A percentile compares a stretch with the other conserved stretches of the same genome.
Conservation (phyloP, 2,888 invertebrate species). For the Mycalesis mineus region DNA sequence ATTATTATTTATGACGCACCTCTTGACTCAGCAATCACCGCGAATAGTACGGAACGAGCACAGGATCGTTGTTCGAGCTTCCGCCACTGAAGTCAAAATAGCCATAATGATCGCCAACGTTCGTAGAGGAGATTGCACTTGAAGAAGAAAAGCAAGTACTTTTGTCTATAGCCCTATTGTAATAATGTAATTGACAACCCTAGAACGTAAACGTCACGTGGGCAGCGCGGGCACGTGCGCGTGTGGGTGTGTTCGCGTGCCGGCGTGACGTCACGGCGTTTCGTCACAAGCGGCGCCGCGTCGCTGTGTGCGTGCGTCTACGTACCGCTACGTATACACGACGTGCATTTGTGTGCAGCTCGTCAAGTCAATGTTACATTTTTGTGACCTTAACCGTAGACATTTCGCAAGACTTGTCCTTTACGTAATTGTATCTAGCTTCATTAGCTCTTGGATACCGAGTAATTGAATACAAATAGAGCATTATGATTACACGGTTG, state of each 20-base stretch:
- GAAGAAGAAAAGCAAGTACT: too few species aligned
- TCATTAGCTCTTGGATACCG: slow-evolving; percentile 11
- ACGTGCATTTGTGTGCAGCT: slow-evolving; percentile 33
- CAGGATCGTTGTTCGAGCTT: too few species aligned
- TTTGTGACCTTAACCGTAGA: slow-evolving; percentile 75
- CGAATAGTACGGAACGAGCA: too few species aligned
- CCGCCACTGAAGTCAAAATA: too few species aligned
- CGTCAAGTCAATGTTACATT: slow-evolving; percentile 72
- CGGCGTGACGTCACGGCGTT: slow-evolving; percentile 66
- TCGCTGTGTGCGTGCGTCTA: slow-evolving; percentile 43
- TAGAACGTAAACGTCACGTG: slow-evolving; percentile 52
- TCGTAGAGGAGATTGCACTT: too few species aligned
- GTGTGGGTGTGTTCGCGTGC: slow-evolving; percentile 74
- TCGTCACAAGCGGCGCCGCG: slow-evolving; percentile 41
- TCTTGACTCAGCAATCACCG: too few species aligned
- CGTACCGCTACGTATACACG: slow-evolving; percentile 39
- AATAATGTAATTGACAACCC: neutral
- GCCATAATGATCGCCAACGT: too few species aligned
- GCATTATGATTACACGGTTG: neutral
- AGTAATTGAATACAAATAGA: slow-evolving; percentile 3
- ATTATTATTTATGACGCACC: too few species aligned
- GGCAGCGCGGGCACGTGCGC: slow-evolving; percentile 46
- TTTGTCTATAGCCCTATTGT: too few species aligned
- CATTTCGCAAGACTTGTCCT: slow-evolving; percentile 56
- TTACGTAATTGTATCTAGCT: slow-evolving; percentile 38